Percentiles rank a stretch among this genome's conserved stretches.
Evolutionary conservation across 2,888 invertebrate genomes (phyloP).

Genomic region (Microplitis manilae): DNA sequence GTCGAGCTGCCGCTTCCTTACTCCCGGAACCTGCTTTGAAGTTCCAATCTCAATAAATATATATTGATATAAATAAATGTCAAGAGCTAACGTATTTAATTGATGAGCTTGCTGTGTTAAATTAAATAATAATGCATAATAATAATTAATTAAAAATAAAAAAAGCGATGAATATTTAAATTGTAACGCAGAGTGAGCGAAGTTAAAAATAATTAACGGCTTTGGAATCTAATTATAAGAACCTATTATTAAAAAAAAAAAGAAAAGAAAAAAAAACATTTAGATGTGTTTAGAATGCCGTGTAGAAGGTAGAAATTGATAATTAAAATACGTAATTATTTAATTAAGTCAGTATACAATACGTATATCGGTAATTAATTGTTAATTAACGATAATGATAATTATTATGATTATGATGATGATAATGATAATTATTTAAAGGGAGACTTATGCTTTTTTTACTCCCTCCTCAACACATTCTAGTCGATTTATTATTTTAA

Average conservation of each 20-base stretch:
- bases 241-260: conserved; percentile 35
- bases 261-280: neutral
- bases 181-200: conserved; percentile 36
- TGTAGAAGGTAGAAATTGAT: neutral
- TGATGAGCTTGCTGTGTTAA: conserved; percentile 13
- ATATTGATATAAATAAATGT: conserved; percentile 18
- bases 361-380: conserved; percentile 37
- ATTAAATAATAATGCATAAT: neutral
- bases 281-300: conserved; percentile 2
- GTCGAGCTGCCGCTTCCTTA: conserved; percentile 40
- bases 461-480: conserved; percentile 47
- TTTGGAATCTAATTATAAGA: conserved; percentile 51
- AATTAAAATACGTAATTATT: conserved; percentile 3
- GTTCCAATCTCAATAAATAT: neutral
- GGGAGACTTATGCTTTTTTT: neutral
- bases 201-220: conserved; percentile 39
- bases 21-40: conserved; percentile 36
- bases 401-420: neutral
- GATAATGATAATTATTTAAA: conserved; percentile 12
- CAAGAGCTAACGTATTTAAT: conserved; percentile 10
- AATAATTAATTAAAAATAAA: conserved; percentile 26
- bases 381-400: conserved; percentile 11
- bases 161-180: neutral
- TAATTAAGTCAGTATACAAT: conserved; percentile 26
- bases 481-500: conserved; percentile 44